These are phyloP conservation scores for Diachrysia chrysitis DNA, from an alignment of 2,888 invertebrate genomes.

Conservation along the genomic window DNA sequence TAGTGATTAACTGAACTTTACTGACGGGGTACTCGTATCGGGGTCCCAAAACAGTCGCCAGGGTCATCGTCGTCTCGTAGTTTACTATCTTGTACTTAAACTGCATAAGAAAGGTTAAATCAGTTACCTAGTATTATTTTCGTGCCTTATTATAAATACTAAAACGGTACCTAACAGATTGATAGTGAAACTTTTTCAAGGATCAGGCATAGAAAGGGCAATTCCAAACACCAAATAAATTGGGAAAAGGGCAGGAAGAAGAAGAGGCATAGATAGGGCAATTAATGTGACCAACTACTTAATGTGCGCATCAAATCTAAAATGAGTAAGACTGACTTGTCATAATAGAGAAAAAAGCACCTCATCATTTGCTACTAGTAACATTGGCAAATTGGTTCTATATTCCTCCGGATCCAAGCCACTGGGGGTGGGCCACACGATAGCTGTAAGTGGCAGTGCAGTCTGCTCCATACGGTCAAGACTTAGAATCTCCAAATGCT, in stretches of 20 bases:
- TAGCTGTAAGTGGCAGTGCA: conserved; percentile 88
- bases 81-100: conserved; percentile 92
- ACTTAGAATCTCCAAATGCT: conserved; percentile 79
- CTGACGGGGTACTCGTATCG: conserved; percentile 90
- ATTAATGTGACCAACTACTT: no score
- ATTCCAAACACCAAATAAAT: no score
- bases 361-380: conserved; percentile 91
- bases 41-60: conserved; percentile 92
- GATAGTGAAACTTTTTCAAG: no score
- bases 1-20: conserved; percentile 78
- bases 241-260: no score
- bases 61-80: conserved; percentile 90
- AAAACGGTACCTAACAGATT: no score
- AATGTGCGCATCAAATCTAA: no score
- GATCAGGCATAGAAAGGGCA: no score
- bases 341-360: conserved; percentile 66
- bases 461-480: conserved; percentile 90
- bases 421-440: conserved; percentile 75
- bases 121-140: no score
- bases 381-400: conserved; percentile 73
- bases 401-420: conserved; percentile 64
- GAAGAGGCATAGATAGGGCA: no score
- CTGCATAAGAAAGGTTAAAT: conserved; percentile 71
- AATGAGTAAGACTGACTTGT: no score
- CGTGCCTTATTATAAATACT: no score